phyloP scores from a whole-genome alignment of 2,888 invertebrate species.

The Hypomecis atomaria region DNA sequence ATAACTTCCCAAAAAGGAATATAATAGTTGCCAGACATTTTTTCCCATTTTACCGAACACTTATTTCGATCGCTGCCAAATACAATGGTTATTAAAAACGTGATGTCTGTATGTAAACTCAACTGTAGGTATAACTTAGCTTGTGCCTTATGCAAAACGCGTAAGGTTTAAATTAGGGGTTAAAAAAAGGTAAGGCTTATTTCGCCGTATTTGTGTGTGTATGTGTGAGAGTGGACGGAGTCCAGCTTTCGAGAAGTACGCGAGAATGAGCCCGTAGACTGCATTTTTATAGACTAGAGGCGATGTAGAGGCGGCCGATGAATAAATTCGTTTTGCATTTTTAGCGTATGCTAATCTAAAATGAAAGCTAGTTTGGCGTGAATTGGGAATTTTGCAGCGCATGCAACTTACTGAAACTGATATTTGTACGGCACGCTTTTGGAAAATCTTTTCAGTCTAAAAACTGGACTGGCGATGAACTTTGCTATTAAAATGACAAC shows the following conservation, averaged over 20 bases:
- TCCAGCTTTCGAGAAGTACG: slow-evolving; percentile 76
- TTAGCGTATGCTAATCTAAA: neutral
- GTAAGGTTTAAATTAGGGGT: slow-evolving; percentile 33
- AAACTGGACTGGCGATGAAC: neutral
- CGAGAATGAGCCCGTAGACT: slow-evolving; percentile 68
- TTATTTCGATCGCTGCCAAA: slow-evolving; percentile 83
- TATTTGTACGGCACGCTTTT: no score
- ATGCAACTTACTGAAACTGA: neutral
- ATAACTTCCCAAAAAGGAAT: slow-evolving; percentile 17
- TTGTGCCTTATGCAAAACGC: slow-evolving; percentile 30
- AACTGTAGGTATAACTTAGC: slow-evolving; percentile 32
- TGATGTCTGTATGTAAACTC: slow-evolving; percentile 66
- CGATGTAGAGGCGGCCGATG: slow-evolving; percentile 43
- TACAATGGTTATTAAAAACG: slow-evolving; percentile 84
- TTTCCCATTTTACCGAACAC: slow-evolving; percentile 62
- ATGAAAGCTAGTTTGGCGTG: slow-evolving; percentile 3
- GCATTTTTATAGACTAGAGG: slow-evolving; percentile 58
- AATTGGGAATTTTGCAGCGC: neutral
- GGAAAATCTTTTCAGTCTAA: neutral
- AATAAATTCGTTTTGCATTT: slow-evolving; percentile 9
- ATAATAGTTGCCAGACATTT: slow-evolving; percentile 61
- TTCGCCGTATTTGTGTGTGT: slow-evolving; percentile 41
- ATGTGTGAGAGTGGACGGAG: slow-evolving; percentile 76
- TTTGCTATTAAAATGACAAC: no score
- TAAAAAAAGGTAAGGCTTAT: slow-evolving; percentile 22